Conservation (phyloP, 2,113 vertebrate genomes). For the Burhinus bistriatus region DNA sequence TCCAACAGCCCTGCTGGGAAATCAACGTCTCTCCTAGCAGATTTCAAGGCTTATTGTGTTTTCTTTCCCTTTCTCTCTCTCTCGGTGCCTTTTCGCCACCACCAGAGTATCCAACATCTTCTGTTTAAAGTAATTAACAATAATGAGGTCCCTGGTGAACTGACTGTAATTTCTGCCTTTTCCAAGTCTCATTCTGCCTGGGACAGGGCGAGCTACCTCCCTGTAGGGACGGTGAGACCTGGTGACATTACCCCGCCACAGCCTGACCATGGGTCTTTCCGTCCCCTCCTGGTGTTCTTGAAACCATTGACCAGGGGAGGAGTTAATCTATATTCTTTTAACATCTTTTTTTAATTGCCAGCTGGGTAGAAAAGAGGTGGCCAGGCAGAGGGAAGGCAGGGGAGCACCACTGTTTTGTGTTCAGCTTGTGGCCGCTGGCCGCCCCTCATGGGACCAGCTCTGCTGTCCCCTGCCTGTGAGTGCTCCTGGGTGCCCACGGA, state of each 20-base stretch:
- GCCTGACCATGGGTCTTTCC: not conserved
- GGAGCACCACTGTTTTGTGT: fast-evolving
- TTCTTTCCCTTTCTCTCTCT: not conserved
- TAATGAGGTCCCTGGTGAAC: not conserved
- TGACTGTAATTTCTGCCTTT: not conserved
- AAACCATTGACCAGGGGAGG: not conserved
- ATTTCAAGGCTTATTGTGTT: not conserved
- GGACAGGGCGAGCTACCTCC: not conserved
- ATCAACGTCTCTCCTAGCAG: not conserved
- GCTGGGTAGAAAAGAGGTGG: not conserved
- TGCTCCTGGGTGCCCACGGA: not conserved
- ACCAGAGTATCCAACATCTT: not conserved
- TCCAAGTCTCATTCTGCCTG: not conserved
- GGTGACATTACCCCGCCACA: not conserved
- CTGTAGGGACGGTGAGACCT: not conserved
- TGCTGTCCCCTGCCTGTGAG: not conserved
- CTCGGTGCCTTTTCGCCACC: not conserved
- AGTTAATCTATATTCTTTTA: not conserved
- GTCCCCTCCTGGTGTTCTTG: not conserved
- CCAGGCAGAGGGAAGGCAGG: not conserved
- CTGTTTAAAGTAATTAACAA: not conserved
- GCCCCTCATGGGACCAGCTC: fast-evolving
- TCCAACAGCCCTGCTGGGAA: not conserved
- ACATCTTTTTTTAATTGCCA: not conserved
- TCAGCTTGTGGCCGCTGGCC: not conserved